Evolutionary conservation across 2,113 vertebrate genomes (phyloP).

Genomic region (Alces alces): DNA sequence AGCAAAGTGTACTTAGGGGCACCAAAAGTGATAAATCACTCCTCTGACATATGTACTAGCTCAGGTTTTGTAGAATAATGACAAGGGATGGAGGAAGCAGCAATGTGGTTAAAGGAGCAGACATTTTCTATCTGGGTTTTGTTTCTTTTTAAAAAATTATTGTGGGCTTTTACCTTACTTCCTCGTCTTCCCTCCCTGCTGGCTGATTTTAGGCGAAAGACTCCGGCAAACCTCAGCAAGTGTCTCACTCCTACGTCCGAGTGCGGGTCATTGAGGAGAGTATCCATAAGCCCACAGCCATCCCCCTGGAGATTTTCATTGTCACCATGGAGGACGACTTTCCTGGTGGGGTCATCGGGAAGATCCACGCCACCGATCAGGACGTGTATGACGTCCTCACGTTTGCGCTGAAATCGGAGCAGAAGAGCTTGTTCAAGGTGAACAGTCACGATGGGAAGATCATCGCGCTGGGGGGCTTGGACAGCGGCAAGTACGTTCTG

Average conservation of each 20-base stretch:
- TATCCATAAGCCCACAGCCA: conserved; percentile 91
- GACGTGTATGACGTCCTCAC: conserved; percentile 95
- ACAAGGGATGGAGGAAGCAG: background rate
- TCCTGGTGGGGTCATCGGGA: conserved; percentile 96
- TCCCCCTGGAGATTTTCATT: conserved; percentile 94
- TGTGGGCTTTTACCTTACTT: background rate
- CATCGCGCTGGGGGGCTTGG: conserved; percentile 93
- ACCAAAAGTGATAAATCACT: conserved; percentile 46
- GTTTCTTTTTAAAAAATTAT: background rate
- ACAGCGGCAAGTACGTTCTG: conserved; percentile 90
- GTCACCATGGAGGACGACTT: conserved; percentile 99
- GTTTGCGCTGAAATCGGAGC: conserved; percentile 89
- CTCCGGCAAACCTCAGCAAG: conserved; percentile 90
- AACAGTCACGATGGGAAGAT: conserved; percentile 93
- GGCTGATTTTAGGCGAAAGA: conserved; percentile 86
- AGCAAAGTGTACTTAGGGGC: conserved; percentile 5
- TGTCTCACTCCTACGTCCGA: conserved; percentile 85
- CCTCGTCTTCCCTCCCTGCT: background rate
- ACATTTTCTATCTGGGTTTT: background rate
- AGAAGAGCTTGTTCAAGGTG: conserved; percentile 96
- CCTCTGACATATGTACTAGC: conserved; percentile 25
- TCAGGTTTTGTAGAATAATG: conserved; percentile 5
- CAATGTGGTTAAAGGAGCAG: background rate
- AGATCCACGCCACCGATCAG: conserved; percentile 95
- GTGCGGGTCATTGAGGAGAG: conserved; percentile 97